Evolutionary conservation across 2,113 vertebrate genomes (phyloP).

Genomic region (Peromyscus leucopus): DNA sequence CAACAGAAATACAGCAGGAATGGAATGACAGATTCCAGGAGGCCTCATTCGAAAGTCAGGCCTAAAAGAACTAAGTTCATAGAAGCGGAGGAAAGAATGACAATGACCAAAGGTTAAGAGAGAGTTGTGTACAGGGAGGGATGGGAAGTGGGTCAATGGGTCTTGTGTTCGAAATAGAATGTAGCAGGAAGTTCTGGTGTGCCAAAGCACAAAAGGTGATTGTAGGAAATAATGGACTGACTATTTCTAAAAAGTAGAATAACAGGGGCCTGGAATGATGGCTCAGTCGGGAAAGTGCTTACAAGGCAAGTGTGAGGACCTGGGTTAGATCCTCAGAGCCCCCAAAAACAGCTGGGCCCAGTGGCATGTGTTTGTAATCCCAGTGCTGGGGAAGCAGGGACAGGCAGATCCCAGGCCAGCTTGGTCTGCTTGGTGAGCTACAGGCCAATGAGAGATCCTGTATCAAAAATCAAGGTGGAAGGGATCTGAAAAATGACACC

Average conservation of each 20-base stretch:
- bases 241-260: background rate
- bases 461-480: background rate
- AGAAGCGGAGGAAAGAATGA: background rate
- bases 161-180: background rate
- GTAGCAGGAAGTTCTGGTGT: background rate
- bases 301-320: background rate
- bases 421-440: background rate
- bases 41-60: background rate
- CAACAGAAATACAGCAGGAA: background rate
- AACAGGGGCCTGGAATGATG: too few relatives aligned
- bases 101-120: too few relatives aligned
- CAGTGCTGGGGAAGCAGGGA: background rate
- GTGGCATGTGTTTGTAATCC: background rate
- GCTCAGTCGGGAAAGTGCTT: background rate
- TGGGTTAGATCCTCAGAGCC: background rate
- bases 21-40: background rate
- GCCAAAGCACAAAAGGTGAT: background rate
- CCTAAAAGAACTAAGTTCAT: background rate
- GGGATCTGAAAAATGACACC: background rate
- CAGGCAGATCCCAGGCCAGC: too few relatives aligned
- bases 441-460: background rate
- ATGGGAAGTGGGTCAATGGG: too few relatives aligned
- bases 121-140: fast-evolving
- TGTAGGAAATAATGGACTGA: background rate
- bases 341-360: too few relatives aligned